phyloP scores from a whole-genome alignment of 2,797 vertebrate genomes.

The Champsocephalus gunnari region DNA sequence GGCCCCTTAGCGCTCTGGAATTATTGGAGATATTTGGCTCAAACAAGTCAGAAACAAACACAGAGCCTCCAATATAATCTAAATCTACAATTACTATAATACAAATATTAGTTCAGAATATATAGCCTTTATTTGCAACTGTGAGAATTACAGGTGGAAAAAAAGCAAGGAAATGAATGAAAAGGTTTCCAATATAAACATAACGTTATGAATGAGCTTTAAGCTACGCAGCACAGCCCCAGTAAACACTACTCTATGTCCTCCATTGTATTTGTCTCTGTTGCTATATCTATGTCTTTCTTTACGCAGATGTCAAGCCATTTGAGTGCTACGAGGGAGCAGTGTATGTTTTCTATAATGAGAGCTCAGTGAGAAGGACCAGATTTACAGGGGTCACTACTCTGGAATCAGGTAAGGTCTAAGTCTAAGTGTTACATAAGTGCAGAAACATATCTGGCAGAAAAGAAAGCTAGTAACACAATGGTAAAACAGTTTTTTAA shows the following conservation, averaged over 20 bases:
- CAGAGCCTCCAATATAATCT: no score
- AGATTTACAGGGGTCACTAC: constrained; percentile 58
- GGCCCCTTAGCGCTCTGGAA: no score
- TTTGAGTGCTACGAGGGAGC: constrained; percentile 85
- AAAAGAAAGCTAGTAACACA: not conserved
- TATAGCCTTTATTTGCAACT: no score
- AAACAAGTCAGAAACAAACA: no score
- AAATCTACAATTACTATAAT: no score
- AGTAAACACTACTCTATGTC: not conserved
- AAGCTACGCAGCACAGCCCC: no score
- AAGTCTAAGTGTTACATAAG: not conserved
- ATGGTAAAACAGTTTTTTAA: not conserved
- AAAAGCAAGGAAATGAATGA: no score
- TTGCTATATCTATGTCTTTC: not conserved
- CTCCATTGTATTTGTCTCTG: not conserved
- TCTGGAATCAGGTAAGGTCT: constrained; percentile 80
- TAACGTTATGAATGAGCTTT: no score
- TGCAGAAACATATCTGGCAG: not conserved
- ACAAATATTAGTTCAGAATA: no score
- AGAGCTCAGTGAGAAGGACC: constrained; percentile 62
- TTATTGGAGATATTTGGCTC: no score
- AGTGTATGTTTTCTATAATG: constrained; percentile 75
- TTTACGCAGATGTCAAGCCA: constrained; percentile 75
- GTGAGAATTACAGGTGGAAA: no score
- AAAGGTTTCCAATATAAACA: no score